Evolutionary conservation across 2,888 invertebrate genomes (phyloP), one percentile per base, ranked within the genome.

Genomic region (Teinopalpus imperialis): DNA sequence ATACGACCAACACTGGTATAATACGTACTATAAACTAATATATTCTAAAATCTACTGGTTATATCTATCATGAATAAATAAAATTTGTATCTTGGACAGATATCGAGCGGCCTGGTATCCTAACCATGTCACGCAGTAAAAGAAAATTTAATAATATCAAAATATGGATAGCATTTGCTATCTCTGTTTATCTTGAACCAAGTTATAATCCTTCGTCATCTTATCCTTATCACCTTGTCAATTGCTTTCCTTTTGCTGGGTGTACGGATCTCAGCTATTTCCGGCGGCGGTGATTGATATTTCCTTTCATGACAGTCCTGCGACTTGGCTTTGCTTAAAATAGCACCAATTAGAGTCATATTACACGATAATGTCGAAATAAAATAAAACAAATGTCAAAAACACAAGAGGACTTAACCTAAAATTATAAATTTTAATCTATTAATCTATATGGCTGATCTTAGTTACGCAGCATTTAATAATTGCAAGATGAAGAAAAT

Each of bases 251-350:
- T 57, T 14, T 24, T 41, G 29, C 40, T 57, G n/a, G 40, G 45
- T 12, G 29, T 43, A 10, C 32, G 18, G 0, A 43, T 30, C 1
- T 52, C 54, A 0, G 57, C 53, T 0, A 61, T 10, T 44, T 81
- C 82, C 0, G 82, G 82, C 0, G 83, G 82, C 0, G 83, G 81
- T 0, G 82, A 81, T 0, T 49, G 12, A 18, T 70, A 74, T 9
- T 69, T 75, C 1, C 41, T 48, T 16, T 16, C 0, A 6, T 21
- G 0, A 62, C 12, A 0, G 59, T 68, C 69, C 0, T 59, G 57
- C 0, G 69, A 68, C n/a, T 61, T 57, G 0, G 69, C 74, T 36
- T 65, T 76, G 8, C 63, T 66, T 12, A 80, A 43, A 39, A 81
- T 69, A 1, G 73, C 65, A 1, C 61, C 63, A 1, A 69, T 41